Percentiles rank a stretch among this genome's conserved stretches.
Conservation (phyloP, 1,140 invertebrate genomes). For the Coptotermes formosanus region DNA sequence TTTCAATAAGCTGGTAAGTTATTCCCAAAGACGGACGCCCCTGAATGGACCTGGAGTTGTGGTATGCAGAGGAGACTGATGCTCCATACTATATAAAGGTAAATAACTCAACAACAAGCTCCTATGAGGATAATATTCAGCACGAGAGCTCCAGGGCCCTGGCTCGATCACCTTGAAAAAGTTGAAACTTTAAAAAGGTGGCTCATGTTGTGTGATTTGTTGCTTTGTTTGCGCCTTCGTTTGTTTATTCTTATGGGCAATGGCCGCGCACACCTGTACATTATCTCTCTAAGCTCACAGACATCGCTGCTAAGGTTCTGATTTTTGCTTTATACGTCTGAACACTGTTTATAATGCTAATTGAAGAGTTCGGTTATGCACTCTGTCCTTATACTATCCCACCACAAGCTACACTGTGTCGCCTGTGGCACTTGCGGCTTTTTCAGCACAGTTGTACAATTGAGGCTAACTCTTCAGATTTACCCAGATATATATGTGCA, state of each 20-base stretch:
- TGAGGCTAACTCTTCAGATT: neutral
- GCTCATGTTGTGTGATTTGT: neutral
- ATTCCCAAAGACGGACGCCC: neutral
- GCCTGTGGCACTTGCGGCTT: neutral
- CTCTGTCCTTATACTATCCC: neutral
- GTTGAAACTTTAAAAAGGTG: conserved; percentile 9
- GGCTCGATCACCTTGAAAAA: neutral
- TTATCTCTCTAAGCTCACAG: neutral
- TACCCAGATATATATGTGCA: too few species aligned
- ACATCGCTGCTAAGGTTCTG: neutral
- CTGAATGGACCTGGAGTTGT: neutral
- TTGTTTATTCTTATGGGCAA: neutral
- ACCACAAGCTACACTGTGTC: neutral
- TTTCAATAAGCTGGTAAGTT: neutral
- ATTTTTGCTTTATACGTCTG: neutral
- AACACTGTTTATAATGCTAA: neutral
- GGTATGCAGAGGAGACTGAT: neutral
- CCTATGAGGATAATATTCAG: neutral
- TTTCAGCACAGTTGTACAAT: neutral
- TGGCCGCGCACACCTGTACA: neutral
- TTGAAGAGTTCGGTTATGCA: neutral
- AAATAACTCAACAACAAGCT: neutral
- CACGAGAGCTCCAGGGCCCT: neutral
- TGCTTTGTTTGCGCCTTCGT: conserved; percentile 5
- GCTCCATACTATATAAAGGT: neutral